Percentiles rank a stretch among this genome's conserved stretches.
Conservation (phyloP, 2,113 vertebrate species). For the Rousettus leschenaultii region DNA sequence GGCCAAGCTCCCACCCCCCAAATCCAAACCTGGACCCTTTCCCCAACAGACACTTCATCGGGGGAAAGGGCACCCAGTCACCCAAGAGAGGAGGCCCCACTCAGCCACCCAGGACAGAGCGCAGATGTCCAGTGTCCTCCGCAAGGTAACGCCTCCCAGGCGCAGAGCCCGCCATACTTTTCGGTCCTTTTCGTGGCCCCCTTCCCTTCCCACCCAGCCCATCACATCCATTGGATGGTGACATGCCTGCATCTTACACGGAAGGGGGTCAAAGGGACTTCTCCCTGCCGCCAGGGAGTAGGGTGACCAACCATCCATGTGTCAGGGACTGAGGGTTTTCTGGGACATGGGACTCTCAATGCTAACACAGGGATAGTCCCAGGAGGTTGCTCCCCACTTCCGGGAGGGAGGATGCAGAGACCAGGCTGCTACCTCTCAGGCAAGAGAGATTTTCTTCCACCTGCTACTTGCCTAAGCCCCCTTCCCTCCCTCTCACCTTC, state of each 20-base stretch:
- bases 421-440: not conserved
- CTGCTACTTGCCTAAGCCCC: not conserved
- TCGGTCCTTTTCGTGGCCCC: rapidly evolving
- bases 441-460: not conserved
- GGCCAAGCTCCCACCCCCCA: not conserved
- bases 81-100: not conserved
- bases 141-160: rapidly evolving
- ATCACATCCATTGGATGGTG: rapidly evolving
- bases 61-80: not conserved
- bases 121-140: rapidly evolving
- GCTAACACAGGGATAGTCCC: not conserved
- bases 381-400: rapidly evolving
- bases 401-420: not conserved
- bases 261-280: not conserved
- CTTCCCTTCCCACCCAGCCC: not conserved
- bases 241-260: not conserved
- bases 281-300: too few relatives aligned
- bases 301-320: rapidly evolving
- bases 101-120: not conserved
- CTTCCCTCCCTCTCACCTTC: too few relatives aligned
- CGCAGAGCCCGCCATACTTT: rapidly evolving
- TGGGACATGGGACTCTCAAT: not conserved
- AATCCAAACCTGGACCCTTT: not conserved
- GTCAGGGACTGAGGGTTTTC: not conserved
- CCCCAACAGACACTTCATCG: not conserved